Base-by-base conservation (phyloP, 2,113 vertebrate genomes). In the Poeciliopsis turrubarensis region DNA sequence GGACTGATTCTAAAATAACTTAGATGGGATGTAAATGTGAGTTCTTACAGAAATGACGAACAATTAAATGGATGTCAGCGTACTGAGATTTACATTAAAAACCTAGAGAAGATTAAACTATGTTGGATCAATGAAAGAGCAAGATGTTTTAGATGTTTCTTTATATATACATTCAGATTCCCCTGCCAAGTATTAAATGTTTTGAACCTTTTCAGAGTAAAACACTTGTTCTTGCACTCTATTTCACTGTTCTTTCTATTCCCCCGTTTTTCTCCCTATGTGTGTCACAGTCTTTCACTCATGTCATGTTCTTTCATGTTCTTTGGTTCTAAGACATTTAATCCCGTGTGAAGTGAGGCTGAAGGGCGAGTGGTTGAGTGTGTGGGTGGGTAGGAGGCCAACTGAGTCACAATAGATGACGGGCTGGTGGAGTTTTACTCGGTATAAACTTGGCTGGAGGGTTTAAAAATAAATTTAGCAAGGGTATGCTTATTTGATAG, bases 261-360 rank as follows among this genome's bases (percentile, higher is more conserved):
- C 39, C 26, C 3, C 51, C 34, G 61, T 69, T 76, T n/a, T 70
- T 78, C 62, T 73, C 60, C 37, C 72, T 65, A 78, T 75, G 70
- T 7, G 19, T 78, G 72, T 83, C 47, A 26, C 73, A 69, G 77
- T 65, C 57, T 79, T 76, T 87, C 68, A 79, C 68, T 86, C 47
- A 72, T 75, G 76, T 82, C 78, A 68, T 39, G 34, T 47, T 77
- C 66, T 80, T 87, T 84, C 66, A 87, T 75, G 84, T 79, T 44
- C 14, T 85, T 80, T 57, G 72, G 75, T 81, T 77, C 31, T 62
- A 68, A 85, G 51, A 76, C 78, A 62, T 83, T 80, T 84, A 31
- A 80, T 65, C 78, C 68, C 41, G 63, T 80, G 72, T 68, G 75
- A 79, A 72, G 68, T 54, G 41, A 72, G 25, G 39, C 68, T 62